Base-by-base conservation (phyloP, 2,888 invertebrate genomes). In the Torymus tubicola region DNA sequence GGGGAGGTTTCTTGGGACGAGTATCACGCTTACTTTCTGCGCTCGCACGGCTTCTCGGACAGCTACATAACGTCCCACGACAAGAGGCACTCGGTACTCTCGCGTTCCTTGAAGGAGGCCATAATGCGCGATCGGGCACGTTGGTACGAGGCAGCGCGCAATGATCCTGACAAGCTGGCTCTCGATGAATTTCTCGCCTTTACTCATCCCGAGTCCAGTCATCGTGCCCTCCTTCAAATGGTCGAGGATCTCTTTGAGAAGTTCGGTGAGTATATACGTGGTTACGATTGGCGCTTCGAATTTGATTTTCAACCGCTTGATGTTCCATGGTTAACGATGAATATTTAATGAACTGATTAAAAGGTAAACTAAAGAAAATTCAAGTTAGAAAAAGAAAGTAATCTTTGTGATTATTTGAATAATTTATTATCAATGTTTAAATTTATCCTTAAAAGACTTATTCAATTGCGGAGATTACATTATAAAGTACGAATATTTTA, bases 111-210 rank as follows among this genome's bases (percentile, higher is more conserved):
- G 69, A 94, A 94, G 89, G 96, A 96, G 89, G 93, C 93, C 85
- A 94, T 96, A 87, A 94, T 95, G 92, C 92, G 94, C 73, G 96
- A 96, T 87, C 94, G 95, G 90, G 96, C 96, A 0, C 92, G 94
- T 5, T 96, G 96, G 96, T 93, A 94, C 74, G 96, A 96, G 89
- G 95, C 96, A 1, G 95, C 95, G 0, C 92, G 93, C 84, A 94
- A 94, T 14, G 94, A 95, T 90, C 95, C 96, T 1, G 95, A 96
- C 76, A 93, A 93, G 58, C 91, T 96, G 67, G 94, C 95, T 2
- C 92, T 95, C 24, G 94, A 95, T 85, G 96, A 96, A 89, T 96
- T 96, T 89, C 91, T 96, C 82, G 94, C 95, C 1, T 96, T 96
- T 88, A 93, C 95, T 1, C 96, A 97, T 91, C 96, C 96, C 0